Conservation (phyloP, 1,140 invertebrate species). For the Brachionus manjavacas region DNA sequence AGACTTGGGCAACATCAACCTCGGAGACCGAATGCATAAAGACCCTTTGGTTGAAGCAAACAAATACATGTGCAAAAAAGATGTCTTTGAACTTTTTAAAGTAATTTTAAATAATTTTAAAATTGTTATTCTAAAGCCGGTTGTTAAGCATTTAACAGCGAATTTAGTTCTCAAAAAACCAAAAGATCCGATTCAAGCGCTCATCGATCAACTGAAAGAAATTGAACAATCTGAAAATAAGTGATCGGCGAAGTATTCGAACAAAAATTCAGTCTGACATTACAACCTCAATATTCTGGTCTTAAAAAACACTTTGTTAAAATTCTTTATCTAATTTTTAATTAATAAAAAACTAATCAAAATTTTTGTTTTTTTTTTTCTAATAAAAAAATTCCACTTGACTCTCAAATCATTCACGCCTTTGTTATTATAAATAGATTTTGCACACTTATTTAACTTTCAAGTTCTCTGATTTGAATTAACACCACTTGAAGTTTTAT, state of each 20-base stretch:
- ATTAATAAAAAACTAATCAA: neutral
- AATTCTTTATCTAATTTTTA: neutral
- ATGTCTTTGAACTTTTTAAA: constrained; percentile 35
- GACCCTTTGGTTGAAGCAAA: constrained; percentile 26
- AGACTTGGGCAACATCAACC: neutral
- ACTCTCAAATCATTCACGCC: neutral
- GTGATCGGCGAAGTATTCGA: neutral
- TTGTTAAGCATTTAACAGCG: neutral
- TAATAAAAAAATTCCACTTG: neutral
- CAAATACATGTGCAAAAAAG: constrained; percentile 23
- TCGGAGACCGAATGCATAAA: constrained; percentile 10
- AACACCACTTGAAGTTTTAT: neutral
- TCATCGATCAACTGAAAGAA: constrained; percentile 38
- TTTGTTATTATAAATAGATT: neutral
- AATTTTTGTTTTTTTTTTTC: neutral
- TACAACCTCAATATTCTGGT: neutral
- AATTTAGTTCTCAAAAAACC: constrained; percentile 35
- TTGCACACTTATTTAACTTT: neutral
- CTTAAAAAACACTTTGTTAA: neutral
- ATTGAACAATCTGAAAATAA: neutral
- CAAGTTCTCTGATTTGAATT: neutral
- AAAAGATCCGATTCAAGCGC: constrained; percentile 8
- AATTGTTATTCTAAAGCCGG: neutral
- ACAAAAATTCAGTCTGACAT: neutral
- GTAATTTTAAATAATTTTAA: neutral